Evolutionary conservation across 2,888 invertebrate species (phyloP).

Genomic region (Rhagophthalmus giganteus): DNA sequence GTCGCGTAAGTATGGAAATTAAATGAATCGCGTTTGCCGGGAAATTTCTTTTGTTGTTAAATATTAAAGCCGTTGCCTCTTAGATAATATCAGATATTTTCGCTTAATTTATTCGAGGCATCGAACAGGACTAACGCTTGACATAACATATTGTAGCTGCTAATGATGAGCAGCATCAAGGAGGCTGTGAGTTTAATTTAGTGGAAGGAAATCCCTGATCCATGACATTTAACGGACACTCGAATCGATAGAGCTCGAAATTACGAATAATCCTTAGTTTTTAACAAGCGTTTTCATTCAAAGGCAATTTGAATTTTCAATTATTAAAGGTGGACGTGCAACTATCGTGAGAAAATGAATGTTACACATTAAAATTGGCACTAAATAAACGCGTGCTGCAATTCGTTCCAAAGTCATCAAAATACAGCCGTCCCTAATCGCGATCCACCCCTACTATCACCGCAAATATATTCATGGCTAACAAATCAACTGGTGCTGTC

Average conservation of each 20-base stretch:
- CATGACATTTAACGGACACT: slow-evolving; percentile 14
- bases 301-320: no score
- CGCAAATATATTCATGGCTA: slow-evolving; percentile 21
- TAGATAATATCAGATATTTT: slow-evolving; percentile 13
- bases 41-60: no score
- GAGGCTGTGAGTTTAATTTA: slow-evolving; percentile 28
- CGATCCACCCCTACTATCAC: slow-evolving; percentile 43
- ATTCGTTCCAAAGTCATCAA: slow-evolving; percentile 44
- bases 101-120: slow-evolving; percentile 15
- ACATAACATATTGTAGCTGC: slow-evolving; percentile 27
- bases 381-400: slow-evolving; percentile 36
- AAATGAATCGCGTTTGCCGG: no score
- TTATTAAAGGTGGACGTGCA: no score
- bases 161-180: slow-evolving; percentile 30
- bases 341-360: no score
- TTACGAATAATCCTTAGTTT: not conserved
- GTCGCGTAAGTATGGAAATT: no score
- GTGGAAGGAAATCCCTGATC: slow-evolving; percentile 24
- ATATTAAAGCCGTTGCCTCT: no score
- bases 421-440: slow-evolving; percentile 44
- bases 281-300: slow-evolving; percentile 1
- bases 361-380: no score
- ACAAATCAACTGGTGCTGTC: slow-evolving; percentile 24
- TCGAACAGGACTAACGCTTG: slow-evolving; percentile 15
- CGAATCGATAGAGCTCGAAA: slow-evolving; percentile 10